phyloP scores from a whole-genome alignment of 2,113 vertebrate species.

The Charina bottae region DNA sequence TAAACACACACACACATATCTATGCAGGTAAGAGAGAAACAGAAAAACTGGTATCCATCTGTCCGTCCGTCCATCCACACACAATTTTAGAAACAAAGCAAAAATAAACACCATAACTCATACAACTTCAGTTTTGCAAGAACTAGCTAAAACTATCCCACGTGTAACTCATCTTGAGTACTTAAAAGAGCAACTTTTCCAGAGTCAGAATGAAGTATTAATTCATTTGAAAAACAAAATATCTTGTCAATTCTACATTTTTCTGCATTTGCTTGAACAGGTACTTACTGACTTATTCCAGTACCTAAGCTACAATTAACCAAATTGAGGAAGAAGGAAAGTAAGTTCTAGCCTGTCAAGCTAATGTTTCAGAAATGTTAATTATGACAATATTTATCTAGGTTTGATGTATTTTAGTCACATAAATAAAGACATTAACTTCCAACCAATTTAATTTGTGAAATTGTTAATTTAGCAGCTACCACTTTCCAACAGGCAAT shows the following conservation, averaged over 20 bases:
- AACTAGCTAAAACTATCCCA: not conserved
- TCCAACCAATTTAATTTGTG: not conserved
- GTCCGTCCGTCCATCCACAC: not conserved
- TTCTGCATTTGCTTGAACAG: not conserved
- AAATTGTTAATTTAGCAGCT: not conserved
- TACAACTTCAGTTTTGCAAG: not conserved
- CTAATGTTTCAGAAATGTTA: conserved; percentile 6
- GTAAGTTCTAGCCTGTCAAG: not conserved
- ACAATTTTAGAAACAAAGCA: not conserved
- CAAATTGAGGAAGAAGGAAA: not conserved
- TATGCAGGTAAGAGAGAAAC: not conserved
- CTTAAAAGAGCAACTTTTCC: not conserved
- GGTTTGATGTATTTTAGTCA: not conserved
- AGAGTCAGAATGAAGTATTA: not conserved
- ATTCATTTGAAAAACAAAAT: not conserved
- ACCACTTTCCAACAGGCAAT: not conserved
- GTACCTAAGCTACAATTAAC: conserved; percentile 5
- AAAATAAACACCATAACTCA: conserved; percentile 5
- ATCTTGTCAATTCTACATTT: not conserved
- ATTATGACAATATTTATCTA: not conserved
- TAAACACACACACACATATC: not conserved
- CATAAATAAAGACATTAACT: not conserved
- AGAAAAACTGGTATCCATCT: not conserved
- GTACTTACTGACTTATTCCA: not conserved
- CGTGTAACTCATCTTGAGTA: not conserved